A percentile compares a stretch with the other conserved stretches of the same genome.
Conservation (phyloP, 2,888 invertebrate genomes). For the Heteropelma amictum region DNA sequence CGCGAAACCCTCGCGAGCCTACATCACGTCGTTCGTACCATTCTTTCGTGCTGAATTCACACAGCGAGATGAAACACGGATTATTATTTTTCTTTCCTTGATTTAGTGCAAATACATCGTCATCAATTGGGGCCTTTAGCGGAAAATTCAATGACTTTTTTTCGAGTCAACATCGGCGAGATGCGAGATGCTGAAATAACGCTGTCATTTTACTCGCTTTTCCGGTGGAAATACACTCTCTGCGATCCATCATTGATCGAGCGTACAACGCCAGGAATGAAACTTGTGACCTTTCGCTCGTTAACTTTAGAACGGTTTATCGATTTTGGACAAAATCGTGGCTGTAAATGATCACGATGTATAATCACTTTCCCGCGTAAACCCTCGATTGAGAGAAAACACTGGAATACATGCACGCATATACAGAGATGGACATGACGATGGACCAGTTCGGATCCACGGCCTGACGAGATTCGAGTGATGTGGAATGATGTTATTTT, state of each 20-base stretch:
- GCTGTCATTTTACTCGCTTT: background rate
- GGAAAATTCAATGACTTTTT: no score
- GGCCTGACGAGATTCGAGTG: slow-evolving; percentile 2
- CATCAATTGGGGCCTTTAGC: no score
- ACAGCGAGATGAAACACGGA: background rate
- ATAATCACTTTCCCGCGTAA: slow-evolving; percentile 8
- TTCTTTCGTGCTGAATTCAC: background rate
- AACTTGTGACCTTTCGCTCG: background rate
- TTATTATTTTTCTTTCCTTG: background rate
- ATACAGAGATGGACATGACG: background rate
- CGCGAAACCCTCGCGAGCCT: slow-evolving; percentile 43
- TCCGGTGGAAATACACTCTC: background rate
- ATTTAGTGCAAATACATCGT: no score
- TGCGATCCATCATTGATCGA: background rate
- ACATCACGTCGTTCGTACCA: slow-evolving; percentile 13
- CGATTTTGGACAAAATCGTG: slow-evolving; percentile 1
- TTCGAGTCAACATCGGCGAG: no score
- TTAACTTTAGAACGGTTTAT: background rate
- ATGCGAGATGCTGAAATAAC: background rate
- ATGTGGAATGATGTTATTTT: slow-evolving; percentile 58
- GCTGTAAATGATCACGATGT: background rate
- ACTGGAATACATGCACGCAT: slow-evolving; percentile 5
- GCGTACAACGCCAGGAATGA: background rate
- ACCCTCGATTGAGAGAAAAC: slow-evolving; percentile 7
- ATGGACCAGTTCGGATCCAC: background rate